Conservation (phyloP, 1,140 invertebrate genomes). For the Drosophila kikkawai region DNA sequence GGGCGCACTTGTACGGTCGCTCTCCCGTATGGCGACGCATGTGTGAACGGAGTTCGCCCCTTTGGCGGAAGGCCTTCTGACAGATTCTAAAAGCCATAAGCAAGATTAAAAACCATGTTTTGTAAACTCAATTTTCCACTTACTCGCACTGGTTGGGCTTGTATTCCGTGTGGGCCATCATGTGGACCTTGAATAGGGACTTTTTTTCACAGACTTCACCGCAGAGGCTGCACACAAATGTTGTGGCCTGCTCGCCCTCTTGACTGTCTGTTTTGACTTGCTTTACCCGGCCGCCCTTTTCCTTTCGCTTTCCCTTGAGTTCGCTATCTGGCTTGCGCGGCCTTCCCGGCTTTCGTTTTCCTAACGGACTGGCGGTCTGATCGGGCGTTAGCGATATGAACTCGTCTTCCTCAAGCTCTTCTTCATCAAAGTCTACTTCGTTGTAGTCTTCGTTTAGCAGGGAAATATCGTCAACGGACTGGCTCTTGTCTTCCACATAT, state of each 20-base stretch:
- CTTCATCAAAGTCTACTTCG: conserved; percentile 29
- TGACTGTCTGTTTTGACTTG: not conserved
- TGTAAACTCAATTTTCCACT: conserved; percentile 1
- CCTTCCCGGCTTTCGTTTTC: conserved; percentile 44
- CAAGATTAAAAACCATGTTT: no score
- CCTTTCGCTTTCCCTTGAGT: conserved; percentile 52
- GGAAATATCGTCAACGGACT: conserved; percentile 7
- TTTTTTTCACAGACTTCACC: conserved; percentile 71
- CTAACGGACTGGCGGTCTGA: conserved; percentile 3
- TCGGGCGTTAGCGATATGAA: conserved; percentile 48
- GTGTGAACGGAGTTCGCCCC: conserved; percentile 73
- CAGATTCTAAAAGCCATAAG: conserved; percentile 61
- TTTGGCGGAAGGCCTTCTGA: conserved; percentile 71
- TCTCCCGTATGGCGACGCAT: conserved; percentile 78
- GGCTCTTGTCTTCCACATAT: conserved; percentile 21
- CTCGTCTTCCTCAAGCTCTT: conserved; percentile 37
- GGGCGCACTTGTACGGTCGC: conserved; percentile 73
- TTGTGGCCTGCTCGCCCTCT: not conserved
- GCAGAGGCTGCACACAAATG: conserved; percentile 67
- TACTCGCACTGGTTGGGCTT: conserved; percentile 83
- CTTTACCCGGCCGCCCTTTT: not conserved
- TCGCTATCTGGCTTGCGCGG: conserved; percentile 62
- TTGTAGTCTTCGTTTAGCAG: conserved; percentile 16
- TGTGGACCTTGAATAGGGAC: conserved; percentile 60
- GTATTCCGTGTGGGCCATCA: conserved; percentile 68